Evolutionary conservation across 2,888 invertebrate species (phyloP), one percentile per base, ranked within the genome.

Genomic region (Ophion obscuratus): DNA sequence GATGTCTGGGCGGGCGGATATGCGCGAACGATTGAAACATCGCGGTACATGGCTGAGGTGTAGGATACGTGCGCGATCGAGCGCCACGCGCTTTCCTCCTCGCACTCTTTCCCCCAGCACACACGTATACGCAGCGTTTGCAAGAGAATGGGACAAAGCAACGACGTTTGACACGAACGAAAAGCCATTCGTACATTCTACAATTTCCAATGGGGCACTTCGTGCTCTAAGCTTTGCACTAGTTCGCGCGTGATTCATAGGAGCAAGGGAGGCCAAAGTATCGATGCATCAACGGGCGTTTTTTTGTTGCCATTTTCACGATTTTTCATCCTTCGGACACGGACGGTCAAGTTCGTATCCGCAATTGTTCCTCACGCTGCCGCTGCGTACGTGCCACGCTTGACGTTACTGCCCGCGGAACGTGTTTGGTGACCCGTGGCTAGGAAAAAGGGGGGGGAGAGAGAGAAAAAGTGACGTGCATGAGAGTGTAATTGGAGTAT

Each of bases 21-120:
- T 64, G 66, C 66, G 31, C 20, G 64, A 24, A 64, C 76, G 24
- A 53, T 53, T 66, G 57, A 40, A 36, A 77, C 36, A 40, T 31
- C 24, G 24, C 5, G 53, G 20, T n/a, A 11, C n/a, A 62, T 20
- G 44, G n/a, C 68, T 24, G 40, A 20, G 24, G 44, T 20, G 44
- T 31, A n/a, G 17, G 47, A 73, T 61, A 62, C 11, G 47, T 24
- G 78, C 73, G 78, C 78, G 78, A 78, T 83, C 83, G 67, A 59
- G 66, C 83, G 36, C 66, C 53, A 83, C 78, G 73, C 78, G 78
- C 57, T 59, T 66, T 57, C 59, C 27, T 67, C 17, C 77, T 40
- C 40, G 9, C 40, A 40, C 40, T 40, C 9, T 40, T 40, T 40
- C 9, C 40, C 40, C 9, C 40, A 40, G 31, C 40, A 40, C 40